A percentile compares a stretch with the other conserved stretches of the same genome.
These are phyloP conservation scores for Parasteatoda lunata DNA, from an alignment of 2,888 invertebrate species.

Conservation along the genomic window DNA sequence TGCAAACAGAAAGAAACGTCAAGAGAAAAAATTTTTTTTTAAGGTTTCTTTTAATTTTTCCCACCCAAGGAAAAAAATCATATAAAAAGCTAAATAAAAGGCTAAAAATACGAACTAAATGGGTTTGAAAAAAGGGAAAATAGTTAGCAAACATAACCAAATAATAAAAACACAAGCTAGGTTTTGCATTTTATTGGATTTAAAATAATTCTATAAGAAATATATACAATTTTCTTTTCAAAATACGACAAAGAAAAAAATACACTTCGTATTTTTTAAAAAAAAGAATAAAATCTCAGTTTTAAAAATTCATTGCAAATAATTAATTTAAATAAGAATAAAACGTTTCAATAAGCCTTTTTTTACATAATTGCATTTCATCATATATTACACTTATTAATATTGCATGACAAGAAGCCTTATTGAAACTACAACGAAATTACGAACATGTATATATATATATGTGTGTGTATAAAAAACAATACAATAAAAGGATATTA, in stretches of 20 bases:
- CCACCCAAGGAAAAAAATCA: not conserved
- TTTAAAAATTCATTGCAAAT: slow-evolving; percentile 47
- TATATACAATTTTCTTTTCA: slow-evolving; percentile 38
- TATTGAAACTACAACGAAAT: slow-evolving; percentile 8
- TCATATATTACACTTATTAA: slow-evolving; percentile 23
- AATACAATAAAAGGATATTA: slow-evolving; percentile 25
- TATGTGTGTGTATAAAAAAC: not conserved
- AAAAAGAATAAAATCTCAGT: slow-evolving; percentile 33
- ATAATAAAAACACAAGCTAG: slow-evolving; percentile 23
- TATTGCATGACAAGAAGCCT: slow-evolving; percentile 26
- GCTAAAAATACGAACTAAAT: slow-evolving; percentile 2
- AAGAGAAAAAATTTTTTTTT: not conserved
- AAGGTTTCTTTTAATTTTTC: not conserved
- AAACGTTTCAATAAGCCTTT: slow-evolving; percentile 36
- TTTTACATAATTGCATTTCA: slow-evolving; percentile 22
- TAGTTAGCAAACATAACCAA: slow-evolving; percentile 20
- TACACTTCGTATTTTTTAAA: slow-evolving; percentile 32
- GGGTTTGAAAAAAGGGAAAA: slow-evolving; percentile 4
- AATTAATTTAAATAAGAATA: slow-evolving; percentile 36
- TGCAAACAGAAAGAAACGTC: no score
- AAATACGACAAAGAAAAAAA: slow-evolving; percentile 42
- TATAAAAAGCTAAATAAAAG: not conserved
- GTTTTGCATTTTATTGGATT: slow-evolving; percentile 48
- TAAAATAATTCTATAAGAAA: slow-evolving; percentile 47
- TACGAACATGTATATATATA: slow-evolving; percentile 18